Base-by-base conservation (phyloP, 2,888 invertebrate genomes). In the Andrena trimmerana region DNA sequence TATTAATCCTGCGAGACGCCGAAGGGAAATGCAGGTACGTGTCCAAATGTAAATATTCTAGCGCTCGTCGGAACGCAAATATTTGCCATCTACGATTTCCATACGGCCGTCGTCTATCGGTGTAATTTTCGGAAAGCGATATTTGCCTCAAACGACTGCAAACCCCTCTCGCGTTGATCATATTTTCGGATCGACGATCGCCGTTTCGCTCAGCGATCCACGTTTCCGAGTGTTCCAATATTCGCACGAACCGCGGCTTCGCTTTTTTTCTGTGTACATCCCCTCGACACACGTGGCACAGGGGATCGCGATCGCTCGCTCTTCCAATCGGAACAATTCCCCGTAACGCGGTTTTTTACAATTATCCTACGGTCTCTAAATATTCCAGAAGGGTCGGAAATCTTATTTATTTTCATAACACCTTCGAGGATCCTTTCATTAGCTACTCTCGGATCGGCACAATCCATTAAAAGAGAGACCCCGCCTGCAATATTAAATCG, bases 61-160 rank as follows among this genome's bases (percentile, higher is more conserved):
- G 66, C 66, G 57, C 66, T 72, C 68, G 70, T 76, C 72, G 80
- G 42, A 74, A 74, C 20, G 48, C 77, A 81, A 86, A 86, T 81
- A 83, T 84, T 78, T 78, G 72, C 70, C 72, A 68, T 77, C 78
- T 85, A 79, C 78, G 70, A 82, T 71, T 83, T 75, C 75, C 24
- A 24, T 57, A 13, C 10, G 57, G 57, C 52, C n/a, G 36, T 6
- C 33, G 31, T 66, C 60, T 60, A 59, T 69, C 78, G 59, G 57
- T 86, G 73, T 76, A 86, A 86, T 86, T 86, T 84, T 81, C 84
- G 50, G 13, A 27, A 71, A 70, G 66, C 48, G 66, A 62, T 81
- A 78, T 74, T 71, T 65, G 59, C 60, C 7, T 6, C 42, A 52
- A 29, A 57, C 42, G 20, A 33, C 42, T 57, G 36, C 42, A 59